Base-by-base conservation (phyloP, 2,888 invertebrate genomes). In the Tipula vernalis region DNA sequence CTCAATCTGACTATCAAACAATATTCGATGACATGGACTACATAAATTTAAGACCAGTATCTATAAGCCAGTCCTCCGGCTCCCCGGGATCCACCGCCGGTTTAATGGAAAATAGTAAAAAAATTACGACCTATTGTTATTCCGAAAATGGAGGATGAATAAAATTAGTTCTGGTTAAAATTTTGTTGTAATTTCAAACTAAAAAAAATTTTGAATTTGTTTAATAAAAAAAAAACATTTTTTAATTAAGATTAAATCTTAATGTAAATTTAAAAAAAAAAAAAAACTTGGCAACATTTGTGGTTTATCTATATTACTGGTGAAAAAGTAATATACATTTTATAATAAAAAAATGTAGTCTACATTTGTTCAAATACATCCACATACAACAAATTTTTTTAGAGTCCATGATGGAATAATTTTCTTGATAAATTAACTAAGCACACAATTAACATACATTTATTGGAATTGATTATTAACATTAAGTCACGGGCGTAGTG, bases 101-200 rank as follows among this genome's bases (percentile, higher is more conserved):
- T 84, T 39, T 84, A 84, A 39, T 84, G 41, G 84, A 85, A 39
- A 84, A n/a, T 85, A 44, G 42, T 42, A 85, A 85, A 44, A 85
- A 42, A 85, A 12, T 44, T 42, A 42, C 85, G 13, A 44, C 39
- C 12, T 85, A 42, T 2, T 39, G 85, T 39, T 85, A 42, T 85
- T 85, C 42, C 12, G 41, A 85, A 85, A 85, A 85, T 44, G 85
- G 41, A n/a, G 85, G 85, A 85, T 44, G 85, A 85, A 44, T 42
- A 41, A 84, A 84, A 39, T 39, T 84, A n/a, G 41, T 5, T 10
- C 12, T 84, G 36, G 39, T 84, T 28, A 10, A 71, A 71, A 84
- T 84, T 84, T 41, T 39, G n/a, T 36, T 84, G 84, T 84, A 39
- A 39, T 84, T 84, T 84, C 28, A 36, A 84, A 51, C 5, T n/a